Evolutionary conservation across 1,140 invertebrate species (phyloP).

Genomic region (Calephelis virginiensis): DNA sequence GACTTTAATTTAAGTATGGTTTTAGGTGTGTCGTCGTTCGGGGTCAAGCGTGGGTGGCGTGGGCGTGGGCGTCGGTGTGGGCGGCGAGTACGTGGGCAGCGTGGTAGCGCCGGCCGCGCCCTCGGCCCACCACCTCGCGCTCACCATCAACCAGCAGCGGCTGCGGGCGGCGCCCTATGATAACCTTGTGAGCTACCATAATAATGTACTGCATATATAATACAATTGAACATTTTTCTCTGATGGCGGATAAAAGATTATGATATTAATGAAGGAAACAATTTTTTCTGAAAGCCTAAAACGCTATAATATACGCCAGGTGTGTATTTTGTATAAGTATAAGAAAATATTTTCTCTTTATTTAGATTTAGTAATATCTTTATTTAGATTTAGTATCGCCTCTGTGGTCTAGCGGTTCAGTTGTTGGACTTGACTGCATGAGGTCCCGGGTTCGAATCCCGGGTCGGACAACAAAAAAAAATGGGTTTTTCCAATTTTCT

Average conservation of each 20-base stretch:
- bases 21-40: constrained; percentile 70
- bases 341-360: too few species aligned
- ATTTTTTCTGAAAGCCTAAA: too few species aligned
- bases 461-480: too few species aligned
- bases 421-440: too few species aligned
- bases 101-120: constrained; percentile 61
- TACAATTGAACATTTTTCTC: neutral
- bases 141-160: constrained; percentile 74
- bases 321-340: too few species aligned
- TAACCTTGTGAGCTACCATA: constrained; percentile 53
- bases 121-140: constrained; percentile 67
- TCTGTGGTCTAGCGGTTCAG: too few species aligned
- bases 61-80: constrained; percentile 40
- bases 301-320: too few species aligned
- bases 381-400: too few species aligned
- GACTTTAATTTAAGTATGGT: neutral
- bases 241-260: neutral
- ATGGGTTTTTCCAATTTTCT: too few species aligned
- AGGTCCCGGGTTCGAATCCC: too few species aligned
- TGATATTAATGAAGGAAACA: neutral
- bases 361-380: too few species aligned
- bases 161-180: constrained; percentile 70
- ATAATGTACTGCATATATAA: neutral
- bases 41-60: constrained; percentile 52
- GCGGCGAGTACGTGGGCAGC: constrained; percentile 56